Evolutionary conservation across 2,888 invertebrate species (phyloP), one percentile per base, ranked within the genome.

Genomic region (Trichogramma dendrolimi): DNA sequence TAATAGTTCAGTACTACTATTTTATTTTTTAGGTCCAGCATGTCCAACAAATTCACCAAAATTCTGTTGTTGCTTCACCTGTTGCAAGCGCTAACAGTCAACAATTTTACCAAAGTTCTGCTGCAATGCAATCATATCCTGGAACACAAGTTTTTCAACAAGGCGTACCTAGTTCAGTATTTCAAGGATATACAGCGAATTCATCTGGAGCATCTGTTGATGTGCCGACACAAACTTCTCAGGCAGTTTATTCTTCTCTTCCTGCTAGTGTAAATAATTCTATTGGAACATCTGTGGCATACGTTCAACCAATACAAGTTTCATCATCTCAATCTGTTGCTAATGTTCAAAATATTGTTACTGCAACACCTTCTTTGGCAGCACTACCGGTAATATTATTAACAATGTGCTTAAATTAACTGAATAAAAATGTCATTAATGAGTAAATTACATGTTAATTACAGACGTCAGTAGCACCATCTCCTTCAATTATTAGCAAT

Each of bases 31-130:
- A 71, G 63, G 67, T 76, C 11, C 76, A 76, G 38, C 77, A 78
- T 54, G 70, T 77, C 11, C 75, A 78, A 49, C 78, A 78, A 55
- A 70, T 78, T 49, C 78, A 79, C 67, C 77, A 75, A 48, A 73
- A 72, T 61, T 68, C 72, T 0, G 72, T 72, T 4, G 61, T 73
- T 43, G 70, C 71, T 47, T 71, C 76, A 6, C 67, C 74, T 0
- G 71, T 78, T 58, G 73, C 73, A 58, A 71, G 68, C 39, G 56
- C 63, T 4, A 61, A 60, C 38, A 53, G 51, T 4, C 66, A 76
- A 48, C 74, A 75, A 40, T 76, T 70, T 62, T 76, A 76, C 59
- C 72, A 71, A 44, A 69, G 55, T 11, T 41, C 72, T 4, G 59
- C 71, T 5, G 62, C 68, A 5, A 68, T 69, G 38, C 52, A 71